Base-by-base conservation (phyloP, 2,888 invertebrate species). In the Mechanitis messenoides region DNA sequence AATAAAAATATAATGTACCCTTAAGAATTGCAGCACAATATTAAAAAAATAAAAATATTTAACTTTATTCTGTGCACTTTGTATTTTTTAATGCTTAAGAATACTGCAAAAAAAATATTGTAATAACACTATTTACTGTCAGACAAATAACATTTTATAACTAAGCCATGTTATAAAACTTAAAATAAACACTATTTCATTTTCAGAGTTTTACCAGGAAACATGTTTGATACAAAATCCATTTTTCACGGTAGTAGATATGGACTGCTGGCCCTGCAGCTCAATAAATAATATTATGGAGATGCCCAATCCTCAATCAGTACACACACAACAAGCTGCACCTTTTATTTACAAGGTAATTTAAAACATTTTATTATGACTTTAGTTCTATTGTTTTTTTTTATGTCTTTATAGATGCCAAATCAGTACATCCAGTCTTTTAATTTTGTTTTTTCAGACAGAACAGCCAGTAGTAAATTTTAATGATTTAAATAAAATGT, bases 211-310 rank as follows among this genome's bases (percentile, higher is more conserved):
- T 53, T 96, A 97, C 74, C 96, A 96, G 87, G 96, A 96, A 83
- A 94, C 94, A 74, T 97, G 96, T 78, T 85, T 97, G 46, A 84
- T 96, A 70, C 93, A 94, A 77, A 97, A 97, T 85, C 96, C 96
- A 12, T 95, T 93, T 77, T 97, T 95, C 78, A 92, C 93, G 77
- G 92, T 96, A 9, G 90, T 92, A n/a, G 94, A 95, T 73, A 93
- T 96, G 91, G 95, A 95, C 76, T 96, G 96, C 77, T 95, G 94
- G 92, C 95, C 96, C 0, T 97, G 96, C 74, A 93, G 93, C 74
- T 87, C 92, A 71, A 92, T 95, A 0, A 91, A 91, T 69, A 92
- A 92, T 72, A 91, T 96, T 47, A 86, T 93, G 60, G 93, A 95
- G 79, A 83, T 95, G 58, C 91, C 92, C 61, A 91, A 92, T 57